These are phyloP conservation scores for Brachyalestes nurse DNA, from an alignment of 2,797 vertebrate species.

Conservation along the genomic window DNA sequence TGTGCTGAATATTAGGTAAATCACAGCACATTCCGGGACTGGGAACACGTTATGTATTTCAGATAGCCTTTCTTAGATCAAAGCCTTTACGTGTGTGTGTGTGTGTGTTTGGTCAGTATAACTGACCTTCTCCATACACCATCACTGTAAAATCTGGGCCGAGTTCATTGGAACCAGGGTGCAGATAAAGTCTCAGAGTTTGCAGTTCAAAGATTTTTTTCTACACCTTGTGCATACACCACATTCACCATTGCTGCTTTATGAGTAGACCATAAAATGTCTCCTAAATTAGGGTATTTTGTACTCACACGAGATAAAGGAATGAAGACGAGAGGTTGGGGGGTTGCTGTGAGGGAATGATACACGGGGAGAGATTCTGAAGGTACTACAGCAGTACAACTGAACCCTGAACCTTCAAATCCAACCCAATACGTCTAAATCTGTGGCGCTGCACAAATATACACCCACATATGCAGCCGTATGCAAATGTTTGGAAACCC, in stretches of 20 bases:
- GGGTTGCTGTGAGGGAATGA: no score
- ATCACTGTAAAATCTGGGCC: no score
- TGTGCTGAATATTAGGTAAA: not conserved
- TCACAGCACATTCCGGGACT: not conserved
- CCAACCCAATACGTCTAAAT: constrained; percentile 24
- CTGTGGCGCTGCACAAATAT: not conserved
- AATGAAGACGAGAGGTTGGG: no score
- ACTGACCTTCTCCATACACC: not conserved
- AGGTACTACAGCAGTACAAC: constrained; percentile 36
- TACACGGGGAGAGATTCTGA: constrained; percentile 57
- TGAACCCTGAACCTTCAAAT: constrained; percentile 32
- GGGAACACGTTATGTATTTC: not conserved
- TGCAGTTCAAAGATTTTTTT: no score
- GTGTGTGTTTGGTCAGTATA: not conserved
- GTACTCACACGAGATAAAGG: not conserved
- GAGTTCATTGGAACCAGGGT: not conserved
- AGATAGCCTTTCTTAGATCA: not conserved
- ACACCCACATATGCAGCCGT: no score
- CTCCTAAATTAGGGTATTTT: constrained; percentile 10
- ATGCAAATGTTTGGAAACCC: no score
- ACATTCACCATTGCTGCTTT: constrained; percentile 8
- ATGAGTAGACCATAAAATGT: constrained; percentile 18
- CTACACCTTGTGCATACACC: not conserved
- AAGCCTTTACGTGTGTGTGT: not conserved
- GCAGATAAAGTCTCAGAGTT: not conserved